phyloP scores from a whole-genome alignment of 2,113 vertebrate species.

The Pedionomus torquatus region DNA sequence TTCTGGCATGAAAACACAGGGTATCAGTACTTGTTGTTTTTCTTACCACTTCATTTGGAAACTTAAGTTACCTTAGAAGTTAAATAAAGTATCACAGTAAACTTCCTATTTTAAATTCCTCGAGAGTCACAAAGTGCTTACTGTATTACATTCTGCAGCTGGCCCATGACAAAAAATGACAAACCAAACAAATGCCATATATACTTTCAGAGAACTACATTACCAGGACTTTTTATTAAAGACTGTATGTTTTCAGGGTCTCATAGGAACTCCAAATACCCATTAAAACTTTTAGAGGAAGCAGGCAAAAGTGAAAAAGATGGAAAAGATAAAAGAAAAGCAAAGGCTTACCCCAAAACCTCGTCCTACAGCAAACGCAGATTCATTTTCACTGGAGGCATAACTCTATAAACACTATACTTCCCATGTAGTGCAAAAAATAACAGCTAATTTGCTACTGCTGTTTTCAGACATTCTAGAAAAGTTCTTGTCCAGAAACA shows the following conservation, averaged over 20 bases:
- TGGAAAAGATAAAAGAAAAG: background rate
- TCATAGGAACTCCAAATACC: background rate
- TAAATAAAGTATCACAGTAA: background rate
- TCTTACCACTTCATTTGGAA: background rate
- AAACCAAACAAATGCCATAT: background rate
- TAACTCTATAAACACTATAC: background rate
- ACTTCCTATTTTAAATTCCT: background rate
- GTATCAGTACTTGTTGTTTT: background rate
- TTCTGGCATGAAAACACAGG: background rate
- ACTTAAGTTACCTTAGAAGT: background rate
- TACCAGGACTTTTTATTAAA: background rate
- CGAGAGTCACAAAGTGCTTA: background rate
- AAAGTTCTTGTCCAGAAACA: background rate
- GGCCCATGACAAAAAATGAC: background rate
- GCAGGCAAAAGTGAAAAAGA: background rate
- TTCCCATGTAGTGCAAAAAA: background rate
- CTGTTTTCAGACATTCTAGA: background rate
- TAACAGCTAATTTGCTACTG: background rate
- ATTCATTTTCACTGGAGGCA: background rate
- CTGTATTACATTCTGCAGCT: background rate
- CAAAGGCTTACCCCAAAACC: conserved; percentile 5
- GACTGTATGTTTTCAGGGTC: background rate
- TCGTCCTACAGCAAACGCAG: background rate
- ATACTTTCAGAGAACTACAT: background rate
- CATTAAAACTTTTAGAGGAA: background rate